These are phyloP conservation scores for Anguilla anguilla DNA, from an alignment of 2,797 vertebrate genomes.

Conservation along the genomic window DNA sequence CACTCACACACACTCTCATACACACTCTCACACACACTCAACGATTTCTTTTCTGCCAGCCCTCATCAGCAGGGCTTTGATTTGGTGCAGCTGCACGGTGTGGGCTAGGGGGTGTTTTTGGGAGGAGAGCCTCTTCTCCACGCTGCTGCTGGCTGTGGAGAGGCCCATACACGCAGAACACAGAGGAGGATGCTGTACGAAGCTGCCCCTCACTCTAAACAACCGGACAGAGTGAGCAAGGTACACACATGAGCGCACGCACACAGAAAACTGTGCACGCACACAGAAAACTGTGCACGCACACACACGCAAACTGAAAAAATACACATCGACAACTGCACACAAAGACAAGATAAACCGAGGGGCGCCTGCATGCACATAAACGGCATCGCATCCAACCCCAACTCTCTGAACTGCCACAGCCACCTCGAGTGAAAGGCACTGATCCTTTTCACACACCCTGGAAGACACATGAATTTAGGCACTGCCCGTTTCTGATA, in stretches of 20 bases:
- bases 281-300: not conserved
- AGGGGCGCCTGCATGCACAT: not conserved
- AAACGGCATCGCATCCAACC: not conserved
- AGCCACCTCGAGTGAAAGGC: not conserved
- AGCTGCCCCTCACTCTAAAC: not conserved
- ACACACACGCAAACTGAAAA: not conserved
- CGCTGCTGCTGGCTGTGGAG: not conserved
- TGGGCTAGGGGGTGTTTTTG: not conserved
- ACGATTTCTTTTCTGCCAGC: not conserved
- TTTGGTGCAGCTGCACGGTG: not conserved
- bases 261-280: no score
- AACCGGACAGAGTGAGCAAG: not conserved
- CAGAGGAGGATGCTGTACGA: not conserved
- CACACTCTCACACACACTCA: not conserved
- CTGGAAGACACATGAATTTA: not conserved
- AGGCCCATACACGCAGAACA: not conserved
- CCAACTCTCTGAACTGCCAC: not conserved
- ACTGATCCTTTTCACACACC: not conserved
- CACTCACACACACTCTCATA: conserved; percentile 13
- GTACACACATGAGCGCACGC: no score
- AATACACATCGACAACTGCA: not conserved
- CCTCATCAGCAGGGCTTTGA: not conserved
- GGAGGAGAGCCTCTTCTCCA: not conserved
- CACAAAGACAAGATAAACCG: not conserved
- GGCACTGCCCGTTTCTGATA: not conserved